Conservation (phyloP, 1,140 invertebrate species). For the Goniozus legneri region DNA sequence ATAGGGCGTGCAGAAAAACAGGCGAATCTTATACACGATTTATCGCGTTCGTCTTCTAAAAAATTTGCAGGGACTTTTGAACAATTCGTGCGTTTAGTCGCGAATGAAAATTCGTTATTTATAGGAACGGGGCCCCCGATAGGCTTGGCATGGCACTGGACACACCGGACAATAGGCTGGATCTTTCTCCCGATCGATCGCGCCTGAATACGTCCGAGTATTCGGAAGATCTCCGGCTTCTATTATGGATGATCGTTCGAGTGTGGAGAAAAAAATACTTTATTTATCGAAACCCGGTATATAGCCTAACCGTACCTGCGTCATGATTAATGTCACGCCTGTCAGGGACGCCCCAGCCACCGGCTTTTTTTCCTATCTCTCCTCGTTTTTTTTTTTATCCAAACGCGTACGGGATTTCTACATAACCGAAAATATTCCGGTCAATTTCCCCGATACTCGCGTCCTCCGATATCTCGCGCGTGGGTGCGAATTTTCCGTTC, state of each 20-base stretch:
- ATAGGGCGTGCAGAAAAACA: no score
- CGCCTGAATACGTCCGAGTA: conserved; percentile 2
- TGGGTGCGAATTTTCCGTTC: no score
- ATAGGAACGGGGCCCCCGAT: no score
- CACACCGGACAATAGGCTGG: no score
- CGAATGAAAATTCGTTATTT: no score
- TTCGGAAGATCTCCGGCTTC: conserved; percentile 4
- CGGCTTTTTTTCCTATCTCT: not conserved
- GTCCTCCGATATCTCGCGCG: not conserved
- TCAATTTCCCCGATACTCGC: not conserved
- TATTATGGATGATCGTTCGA: conserved; percentile 21
- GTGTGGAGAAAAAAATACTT: conserved; percentile 3
- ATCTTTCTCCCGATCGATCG: conserved; percentile 13
- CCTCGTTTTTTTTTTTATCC: not conserved
- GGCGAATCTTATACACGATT: no score
- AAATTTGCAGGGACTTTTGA: no score
- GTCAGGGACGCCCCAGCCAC: conserved; percentile 23
- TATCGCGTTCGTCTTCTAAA: no score
- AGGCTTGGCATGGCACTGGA: no score
- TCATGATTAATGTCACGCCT: conserved; percentile 43
- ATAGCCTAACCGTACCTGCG: conserved; percentile 32
- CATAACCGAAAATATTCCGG: not conserved
- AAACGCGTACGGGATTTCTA: not conserved
- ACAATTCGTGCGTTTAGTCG: no score
- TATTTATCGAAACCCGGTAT: conserved; percentile 4